Evolutionary conservation across 1,140 invertebrate species (phyloP), one percentile per base, ranked within the genome.

Genomic region (Laupala kohalensis): DNA sequence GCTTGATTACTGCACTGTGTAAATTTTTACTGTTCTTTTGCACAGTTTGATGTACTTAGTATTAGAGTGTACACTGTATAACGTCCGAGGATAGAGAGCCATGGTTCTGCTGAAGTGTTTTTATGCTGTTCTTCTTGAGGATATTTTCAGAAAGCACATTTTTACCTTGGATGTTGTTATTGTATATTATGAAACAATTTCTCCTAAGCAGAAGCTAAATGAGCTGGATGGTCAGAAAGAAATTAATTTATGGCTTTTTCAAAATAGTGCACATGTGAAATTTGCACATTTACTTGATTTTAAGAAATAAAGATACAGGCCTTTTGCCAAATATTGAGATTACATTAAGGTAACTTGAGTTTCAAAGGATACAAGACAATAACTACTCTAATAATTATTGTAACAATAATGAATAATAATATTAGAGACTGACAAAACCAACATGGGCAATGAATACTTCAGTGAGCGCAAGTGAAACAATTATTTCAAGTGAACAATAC

Each of bases 31-130:
- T 23, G 29, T 68, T 37, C 28, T 68, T 28, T 68, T 68, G 23
- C n/a, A 68, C 67, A 68, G 28, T 68, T 68, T 68, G 67, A 30
- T 68, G 67, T 37, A 27, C 28, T 68, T 68, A 37, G 28, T 6
- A 23, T 24, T 37, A 30, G 12, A 27, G 29, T 68, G 27, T 68
- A 27, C 67, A 23, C 5, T 68, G 67, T 68, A 30, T n/a, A 68
- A 27, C 29, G 25, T 28, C 26, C 28, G 67, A 68, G 37, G 37
- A 53, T 53, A 53, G 37, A 53, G 19, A 53, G 37, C 37, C 37
- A 53, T 53, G 37, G 19, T 53, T 53, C 37, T 53, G 37, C 37
- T 53, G 37, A 53, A 53, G 37, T 53, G 37, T 53, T 53, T 53
- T 53, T 53, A 53, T 53, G 37, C 37, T 53, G 37, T 53, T 53